Evolutionary conservation across 2,113 vertebrate species (phyloP).

Genomic region (Vulpes lagopus): DNA sequence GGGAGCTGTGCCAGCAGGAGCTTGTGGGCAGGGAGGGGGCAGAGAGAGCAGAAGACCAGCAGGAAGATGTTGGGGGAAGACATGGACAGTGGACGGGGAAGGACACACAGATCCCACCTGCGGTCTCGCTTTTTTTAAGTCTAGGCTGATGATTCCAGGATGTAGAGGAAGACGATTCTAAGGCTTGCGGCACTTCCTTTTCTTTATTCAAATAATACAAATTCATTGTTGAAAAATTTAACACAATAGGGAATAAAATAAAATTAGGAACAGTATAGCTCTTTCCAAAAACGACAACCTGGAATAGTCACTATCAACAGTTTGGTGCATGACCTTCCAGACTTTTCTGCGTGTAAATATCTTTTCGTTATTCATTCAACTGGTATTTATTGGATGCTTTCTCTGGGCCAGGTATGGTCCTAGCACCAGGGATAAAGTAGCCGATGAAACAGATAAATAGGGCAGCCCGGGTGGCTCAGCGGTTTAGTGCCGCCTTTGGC

Average conservation of each 20-base stretch:
- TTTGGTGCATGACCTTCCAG: neutral
- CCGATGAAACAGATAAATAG: neutral
- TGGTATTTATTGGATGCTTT: neutral
- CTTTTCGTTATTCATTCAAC: neutral
- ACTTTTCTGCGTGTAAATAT: neutral
- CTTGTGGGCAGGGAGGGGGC: neutral
- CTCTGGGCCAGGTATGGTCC: neutral
- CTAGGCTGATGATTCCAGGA: neutral
- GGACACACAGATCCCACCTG: neutral
- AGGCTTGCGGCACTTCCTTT: neutral
- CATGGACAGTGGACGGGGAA: neutral
- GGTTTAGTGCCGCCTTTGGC: no score
- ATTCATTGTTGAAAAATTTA: neutral
- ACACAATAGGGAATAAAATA: conserved; percentile 17
- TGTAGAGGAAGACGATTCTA: neutral
- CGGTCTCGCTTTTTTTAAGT: neutral
- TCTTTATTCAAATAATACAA: neutral
- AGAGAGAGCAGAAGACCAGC: neutral
- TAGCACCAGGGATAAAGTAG: neutral
- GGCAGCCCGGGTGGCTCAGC: no score
- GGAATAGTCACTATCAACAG: neutral
- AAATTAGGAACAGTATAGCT: neutral
- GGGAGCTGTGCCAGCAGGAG: neutral
- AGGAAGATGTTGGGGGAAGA: neutral
- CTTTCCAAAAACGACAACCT: neutral